Base-by-base conservation (phyloP, 2,113 vertebrate species). In the Zeus faber region DNA sequence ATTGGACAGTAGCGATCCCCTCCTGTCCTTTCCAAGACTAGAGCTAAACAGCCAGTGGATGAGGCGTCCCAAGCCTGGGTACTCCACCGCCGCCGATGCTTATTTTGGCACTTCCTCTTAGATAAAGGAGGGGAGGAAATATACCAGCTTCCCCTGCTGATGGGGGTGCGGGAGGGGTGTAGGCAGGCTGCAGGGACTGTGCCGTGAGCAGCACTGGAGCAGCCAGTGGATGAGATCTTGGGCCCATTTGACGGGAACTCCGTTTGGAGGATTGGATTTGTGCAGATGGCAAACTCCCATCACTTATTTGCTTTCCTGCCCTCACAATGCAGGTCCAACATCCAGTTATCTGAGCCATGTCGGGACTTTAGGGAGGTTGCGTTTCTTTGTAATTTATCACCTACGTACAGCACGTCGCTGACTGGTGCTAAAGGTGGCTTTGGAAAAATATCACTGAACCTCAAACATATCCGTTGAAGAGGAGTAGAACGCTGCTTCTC, bases 61-160 rank as follows among this genome's bases (percentile, higher is more conserved):
- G 65, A 83, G 75, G 74, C 50, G 33, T n/a, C n/a, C n/a, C n/a
- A n/a, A 43, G 55, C 67, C 25, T 11, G 58, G 44, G 21, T 5
- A 8, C 61, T 74, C 22, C 0, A 6, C 54, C 18, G 31, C 66
- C 31, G 62, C 29, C 73, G 77, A 67, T 83, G 82, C 83, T 83
- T 86, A 67, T 67, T n/a, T n/a, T n/a, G 74, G 63, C 62, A 79
- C 80, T 87, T 88, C 87, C 86, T 83, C 17, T 74, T 62, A 60
- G 79, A 72, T 74, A 85, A 68, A 74, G 65, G 58, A 62, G 69
- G 67, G 70, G 67, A 83, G 88, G 88, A 87, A 86, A 82, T 71
- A 57, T 64, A 69, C 46, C 44, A 55, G 66, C 67, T 80, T 85
- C 74, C 69, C 73, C 60, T 72, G 50, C 72, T 86, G 79, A 57